Conservation (phyloP, 2,888 invertebrate genomes). For the Hydriomena furcata region DNA sequence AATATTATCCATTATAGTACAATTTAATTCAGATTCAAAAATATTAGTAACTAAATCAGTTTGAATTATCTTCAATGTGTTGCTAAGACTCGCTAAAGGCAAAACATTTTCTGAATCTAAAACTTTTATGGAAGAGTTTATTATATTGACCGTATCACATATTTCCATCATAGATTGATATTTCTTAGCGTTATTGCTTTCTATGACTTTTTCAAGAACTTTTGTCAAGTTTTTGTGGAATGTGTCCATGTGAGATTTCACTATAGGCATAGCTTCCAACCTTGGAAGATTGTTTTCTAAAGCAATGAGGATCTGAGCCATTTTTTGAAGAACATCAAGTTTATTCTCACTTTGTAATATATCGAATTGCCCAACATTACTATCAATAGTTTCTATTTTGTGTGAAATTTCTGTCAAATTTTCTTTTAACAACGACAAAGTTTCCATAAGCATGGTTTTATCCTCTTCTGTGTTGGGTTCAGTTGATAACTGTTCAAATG, state of each 20-base stretch:
- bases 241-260: slow-evolving; percentile 58
- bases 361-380: slow-evolving; percentile 63
- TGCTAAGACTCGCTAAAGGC: slow-evolving; percentile 61
- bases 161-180: slow-evolving; percentile 67
- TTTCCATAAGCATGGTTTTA: slow-evolving; percentile 54
- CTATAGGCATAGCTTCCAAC: slow-evolving; percentile 53
- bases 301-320: slow-evolving; percentile 72
- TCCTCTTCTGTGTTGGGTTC: slow-evolving; percentile 55
- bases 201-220: slow-evolving; percentile 82
- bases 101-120: slow-evolving; percentile 55
- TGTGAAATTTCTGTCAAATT: slow-evolving; percentile 63
- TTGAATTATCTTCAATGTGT: slow-evolving; percentile 64
- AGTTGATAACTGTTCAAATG: slow-evolving; percentile 75
- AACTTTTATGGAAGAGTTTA: slow-evolving; percentile 61
- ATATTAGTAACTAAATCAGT: slow-evolving; percentile 55
- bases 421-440: slow-evolving; percentile 57
- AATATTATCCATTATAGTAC: slow-evolving; percentile 56
- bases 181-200: slow-evolving; percentile 71
- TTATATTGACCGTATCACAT: slow-evolving; percentile 65
- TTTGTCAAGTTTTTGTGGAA: slow-evolving; percentile 81
- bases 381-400: slow-evolving; percentile 58
- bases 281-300: slow-evolving; percentile 68
- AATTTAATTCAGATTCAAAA: slow-evolving; percentile 64
- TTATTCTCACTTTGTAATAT: slow-evolving; percentile 73
- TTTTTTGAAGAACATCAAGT: slow-evolving; percentile 68